These are phyloP conservation scores for Nomada fucata DNA, from an alignment of 2,888 invertebrate species.

Conservation along the genomic window DNA sequence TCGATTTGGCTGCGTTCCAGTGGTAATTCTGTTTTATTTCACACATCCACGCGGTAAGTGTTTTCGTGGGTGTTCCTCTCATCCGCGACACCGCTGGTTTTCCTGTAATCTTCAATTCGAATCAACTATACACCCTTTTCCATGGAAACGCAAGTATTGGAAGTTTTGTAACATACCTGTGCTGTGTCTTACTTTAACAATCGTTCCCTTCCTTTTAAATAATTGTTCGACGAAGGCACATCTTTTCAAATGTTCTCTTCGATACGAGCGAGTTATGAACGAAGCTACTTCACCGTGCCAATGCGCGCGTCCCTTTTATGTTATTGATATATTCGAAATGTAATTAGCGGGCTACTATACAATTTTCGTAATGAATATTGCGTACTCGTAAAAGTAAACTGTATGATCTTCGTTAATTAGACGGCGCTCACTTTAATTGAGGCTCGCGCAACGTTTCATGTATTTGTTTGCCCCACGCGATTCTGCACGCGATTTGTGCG, in stretches of 20 bases:
- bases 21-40: slow-evolving; percentile 68
- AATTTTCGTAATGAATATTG: slow-evolving; percentile 42
- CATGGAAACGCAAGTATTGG: background rate
- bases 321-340: slow-evolving; percentile 26
- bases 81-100: background rate
- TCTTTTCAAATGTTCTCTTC: too few relatives aligned
- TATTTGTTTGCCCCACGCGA: slow-evolving; percentile 64
- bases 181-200: background rate
- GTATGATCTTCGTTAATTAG: slow-evolving; percentile 60
- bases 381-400: slow-evolving; percentile 46
- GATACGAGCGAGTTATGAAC: too few relatives aligned
- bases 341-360: slow-evolving; percentile 27
- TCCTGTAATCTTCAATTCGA: slow-evolving; percentile 19
- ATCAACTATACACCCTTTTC: background rate
- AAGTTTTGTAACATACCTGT: too few relatives aligned
- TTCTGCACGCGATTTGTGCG: slow-evolving; percentile 41
- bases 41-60: slow-evolving; percentile 37
- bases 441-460: slow-evolving; percentile 59
- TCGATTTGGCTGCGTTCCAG: slow-evolving; percentile 70
- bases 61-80: slow-evolving; percentile 27
- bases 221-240: background rate
- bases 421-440: slow-evolving; percentile 64
- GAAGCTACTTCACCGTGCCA: background rate
- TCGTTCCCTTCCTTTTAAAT: slow-evolving; percentile 14
- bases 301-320: background rate